Evolutionary conservation across 1,140 invertebrate genomes (phyloP), one percentile per base, ranked within the genome.

Genomic region (Chironomus tepperi): DNA sequence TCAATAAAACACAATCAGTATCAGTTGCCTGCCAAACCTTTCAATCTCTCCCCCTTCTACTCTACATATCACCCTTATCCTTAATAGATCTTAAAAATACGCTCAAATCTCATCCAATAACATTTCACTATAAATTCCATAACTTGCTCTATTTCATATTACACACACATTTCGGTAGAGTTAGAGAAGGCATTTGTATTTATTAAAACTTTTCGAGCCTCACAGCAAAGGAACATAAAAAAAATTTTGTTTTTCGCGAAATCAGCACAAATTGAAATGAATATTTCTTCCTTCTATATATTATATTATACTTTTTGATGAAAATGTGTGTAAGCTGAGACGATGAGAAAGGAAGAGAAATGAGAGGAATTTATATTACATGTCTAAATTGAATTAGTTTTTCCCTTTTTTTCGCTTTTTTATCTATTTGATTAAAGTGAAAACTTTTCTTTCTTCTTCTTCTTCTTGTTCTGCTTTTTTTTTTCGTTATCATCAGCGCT

Each of bases 331-430:
- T 34, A 34, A 34, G 24, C 24, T 34, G 24, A 34, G 12, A 57
- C 47, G 47, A 34, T 1, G 47, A 57, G n/a, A n/a, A n/a, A 57
- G 12, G 12, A 57, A n/a, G n/a, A 57, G 47, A 57, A 57, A 57
- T 57, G 47, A 15, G 12, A 57, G n/a, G n/a, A 57, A 57, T 57
- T 12, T 57, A n/a, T 57, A 57, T 57, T 57, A 57, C 47, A 57
- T 57, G 47, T 57, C 47, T 57, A 57, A 57, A 57, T 57, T 57
- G 47, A 57, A 57, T 57, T 57, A 57, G 47, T 57, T 57, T 57
- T 15, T 57, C 47, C 9, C 15, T 15, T 47, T 15, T 47, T 47
- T 8, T 34, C 24, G 24, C 24, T 34, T 34, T 34, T 34, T 34
- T 34, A 34, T 34, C 24, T 34, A 34, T 34, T 34, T 47, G 43